Conservation (phyloP, 1,140 invertebrate species). For the Drosophila lacertosa region DNA sequence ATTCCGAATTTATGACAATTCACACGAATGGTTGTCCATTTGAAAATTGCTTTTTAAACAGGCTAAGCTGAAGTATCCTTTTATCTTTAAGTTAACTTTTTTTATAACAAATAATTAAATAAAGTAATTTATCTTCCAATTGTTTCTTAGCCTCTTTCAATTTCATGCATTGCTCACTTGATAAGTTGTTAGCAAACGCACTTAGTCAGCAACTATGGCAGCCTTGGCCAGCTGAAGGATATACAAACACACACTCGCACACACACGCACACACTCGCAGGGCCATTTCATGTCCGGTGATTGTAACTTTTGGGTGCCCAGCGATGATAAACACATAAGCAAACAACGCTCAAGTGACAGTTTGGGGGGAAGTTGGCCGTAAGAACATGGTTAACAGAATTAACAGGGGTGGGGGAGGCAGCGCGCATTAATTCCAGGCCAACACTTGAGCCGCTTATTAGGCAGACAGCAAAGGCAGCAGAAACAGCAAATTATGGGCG, state of each 20-base stretch:
- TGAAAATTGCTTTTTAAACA: background rate
- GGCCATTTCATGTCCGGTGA: constrained; percentile 50
- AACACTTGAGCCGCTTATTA: constrained; percentile 77
- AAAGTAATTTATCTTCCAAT: background rate
- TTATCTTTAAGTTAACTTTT: no score
- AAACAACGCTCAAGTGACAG: constrained; percentile 26
- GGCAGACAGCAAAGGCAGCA: constrained; percentile 24
- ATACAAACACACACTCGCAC: constrained; percentile 13
- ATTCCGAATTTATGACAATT: constrained; percentile 1
- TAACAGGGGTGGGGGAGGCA: constrained; percentile 16
- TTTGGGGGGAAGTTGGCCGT: background rate
- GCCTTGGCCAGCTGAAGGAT: constrained; percentile 49
- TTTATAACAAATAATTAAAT: no score
- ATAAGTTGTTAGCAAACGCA: constrained; percentile 46
- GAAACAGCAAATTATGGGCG: constrained; percentile 56
- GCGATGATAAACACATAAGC: constrained; percentile 45
- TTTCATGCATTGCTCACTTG: constrained; percentile 38
- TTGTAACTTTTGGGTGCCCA: constrained; percentile 47
- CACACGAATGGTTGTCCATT: background rate
- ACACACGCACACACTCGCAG: constrained; percentile 2
- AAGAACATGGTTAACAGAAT: background rate
- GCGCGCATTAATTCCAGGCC: constrained; percentile 73
- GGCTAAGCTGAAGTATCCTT: no score
- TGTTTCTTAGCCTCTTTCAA: background rate
- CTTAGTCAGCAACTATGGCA: constrained; percentile 35